Base-by-base conservation (phyloP, 2,113 vertebrate genomes). In the Passer montanus region DNA sequence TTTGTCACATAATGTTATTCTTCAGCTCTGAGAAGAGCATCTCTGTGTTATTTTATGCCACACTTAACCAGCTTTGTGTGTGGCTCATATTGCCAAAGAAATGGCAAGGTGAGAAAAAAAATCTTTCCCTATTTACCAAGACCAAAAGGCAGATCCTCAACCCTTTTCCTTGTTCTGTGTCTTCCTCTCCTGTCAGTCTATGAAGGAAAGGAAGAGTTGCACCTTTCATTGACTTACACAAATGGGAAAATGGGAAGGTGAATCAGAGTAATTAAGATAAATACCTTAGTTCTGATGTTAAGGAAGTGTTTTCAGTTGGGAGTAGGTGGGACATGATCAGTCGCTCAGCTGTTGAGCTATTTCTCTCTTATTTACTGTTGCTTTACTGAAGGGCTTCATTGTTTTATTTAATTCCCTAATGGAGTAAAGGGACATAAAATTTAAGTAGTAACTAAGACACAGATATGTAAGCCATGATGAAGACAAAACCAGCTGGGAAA, bases 1-100 rank as follows among this genome's bases (percentile, higher is more conserved):
- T 67, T 77, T 41, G 9, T 81, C 12, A 64, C 9, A n/a, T 50
- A 81, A 37, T 21, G 20, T 11, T n/a, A 2, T 52, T 78, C 55
- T 78, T 91, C 21, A 58, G 9, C 22, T 90, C 35, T 78, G 35
- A 60, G 31, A 73, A 77, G 9, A 81, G 1, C 12, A 55, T 2
- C 6, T 52, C 33, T 73, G 3, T 24, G 3, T n/a, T 81, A 46
- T 46, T 77, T 81, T 69, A 28, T 68, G 30, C 4, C 24, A 77
- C 7, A 33, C 4, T 37, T 7, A 59, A 2, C 15, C 15, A 62
- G 4, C 1, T 84, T 37, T 41, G 6, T 69, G 3, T 1, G 1
- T 14, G 8, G 16, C 9, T 78, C 10, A 46, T 0, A 0, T 33
- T 63, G 14, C 13, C 53, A 73, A 59, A 37, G 14, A 49, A 67